Evolutionary conservation across 2,797 vertebrate genomes (phyloP).

Genomic region (Crocidura indochinensis): DNA sequence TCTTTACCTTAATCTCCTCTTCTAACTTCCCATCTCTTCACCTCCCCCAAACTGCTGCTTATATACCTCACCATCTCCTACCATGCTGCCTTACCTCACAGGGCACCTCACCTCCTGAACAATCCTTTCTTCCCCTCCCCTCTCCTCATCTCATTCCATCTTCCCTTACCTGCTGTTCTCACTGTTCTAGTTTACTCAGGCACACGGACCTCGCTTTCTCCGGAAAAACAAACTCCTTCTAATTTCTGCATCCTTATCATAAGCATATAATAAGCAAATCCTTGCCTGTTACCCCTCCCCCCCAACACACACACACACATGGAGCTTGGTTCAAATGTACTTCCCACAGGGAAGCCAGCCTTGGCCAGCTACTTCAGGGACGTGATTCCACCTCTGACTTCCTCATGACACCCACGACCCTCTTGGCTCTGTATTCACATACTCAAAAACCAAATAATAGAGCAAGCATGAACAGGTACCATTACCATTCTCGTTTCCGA

Average conservation of each 20-base stretch:
- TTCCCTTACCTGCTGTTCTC: neutral
- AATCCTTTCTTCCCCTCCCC: neutral
- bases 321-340: neutral
- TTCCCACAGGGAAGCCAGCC: neutral
- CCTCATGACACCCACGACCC: neutral
- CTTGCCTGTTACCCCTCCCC: neutral
- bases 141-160: neutral
- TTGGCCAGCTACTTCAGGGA: rapidly evolving
- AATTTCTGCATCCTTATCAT: neutral
- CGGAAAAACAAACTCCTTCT: neutral
- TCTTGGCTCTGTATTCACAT: neutral
- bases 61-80: neutral
- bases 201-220: neutral
- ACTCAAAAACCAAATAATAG: neutral
- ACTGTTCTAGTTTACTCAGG: neutral
- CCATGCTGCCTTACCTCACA: neutral
- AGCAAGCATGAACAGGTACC: neutral
- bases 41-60: neutral
- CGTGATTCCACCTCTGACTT: rapidly evolving
- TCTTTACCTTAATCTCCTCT: neutral
- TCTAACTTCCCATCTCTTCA: neutral
- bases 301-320: too few relatives aligned
- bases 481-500: conserved; percentile 97
- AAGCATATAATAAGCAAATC: neutral
- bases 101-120: neutral